These are phyloP conservation scores for Numida meleagris DNA, from an alignment of 2,113 vertebrate genomes.

Conservation along the genomic window DNA sequence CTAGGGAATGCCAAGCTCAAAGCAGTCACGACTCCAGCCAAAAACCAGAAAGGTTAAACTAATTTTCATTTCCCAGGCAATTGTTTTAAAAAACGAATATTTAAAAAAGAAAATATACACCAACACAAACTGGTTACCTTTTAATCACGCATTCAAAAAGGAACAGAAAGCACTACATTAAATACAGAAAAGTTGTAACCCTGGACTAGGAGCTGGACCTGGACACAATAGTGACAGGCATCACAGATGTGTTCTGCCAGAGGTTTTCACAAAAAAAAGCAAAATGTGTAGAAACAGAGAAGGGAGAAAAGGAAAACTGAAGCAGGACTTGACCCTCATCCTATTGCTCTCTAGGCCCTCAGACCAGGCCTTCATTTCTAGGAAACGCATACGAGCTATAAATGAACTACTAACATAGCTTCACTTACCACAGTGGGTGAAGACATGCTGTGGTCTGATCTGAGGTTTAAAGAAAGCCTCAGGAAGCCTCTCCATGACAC, in stretches of 20 bases:
- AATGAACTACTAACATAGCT: constrained; percentile 37
- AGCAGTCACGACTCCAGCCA: neutral
- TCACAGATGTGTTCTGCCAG: neutral
- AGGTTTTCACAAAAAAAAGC: neutral
- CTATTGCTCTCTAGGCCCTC: neutral
- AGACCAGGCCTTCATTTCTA: constrained; percentile 25
- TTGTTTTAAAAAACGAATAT: neutral
- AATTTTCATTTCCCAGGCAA: neutral
- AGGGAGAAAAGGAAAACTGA: neutral
- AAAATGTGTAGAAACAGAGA: neutral
- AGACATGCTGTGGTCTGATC: constrained; percentile 59
- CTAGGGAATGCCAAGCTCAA: neutral
- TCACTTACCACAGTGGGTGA: constrained; percentile 48
- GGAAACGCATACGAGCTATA: constrained; percentile 33
- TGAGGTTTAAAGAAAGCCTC: constrained; percentile 63
- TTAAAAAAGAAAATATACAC: neutral
- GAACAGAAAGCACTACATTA: neutral
- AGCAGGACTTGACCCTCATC: neutral
- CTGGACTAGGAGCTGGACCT: neutral
- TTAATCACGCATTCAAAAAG: neutral
- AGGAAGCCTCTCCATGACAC: constrained; percentile 30
- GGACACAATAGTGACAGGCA: neutral
- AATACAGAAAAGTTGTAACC: neutral
- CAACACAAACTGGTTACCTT: neutral
- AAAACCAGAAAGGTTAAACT: neutral